A percentile compares a stretch with the other conserved stretches of the same genome.
Conservation (phyloP, 2,888 invertebrate genomes). For the Polydrusus tereticollis region DNA sequence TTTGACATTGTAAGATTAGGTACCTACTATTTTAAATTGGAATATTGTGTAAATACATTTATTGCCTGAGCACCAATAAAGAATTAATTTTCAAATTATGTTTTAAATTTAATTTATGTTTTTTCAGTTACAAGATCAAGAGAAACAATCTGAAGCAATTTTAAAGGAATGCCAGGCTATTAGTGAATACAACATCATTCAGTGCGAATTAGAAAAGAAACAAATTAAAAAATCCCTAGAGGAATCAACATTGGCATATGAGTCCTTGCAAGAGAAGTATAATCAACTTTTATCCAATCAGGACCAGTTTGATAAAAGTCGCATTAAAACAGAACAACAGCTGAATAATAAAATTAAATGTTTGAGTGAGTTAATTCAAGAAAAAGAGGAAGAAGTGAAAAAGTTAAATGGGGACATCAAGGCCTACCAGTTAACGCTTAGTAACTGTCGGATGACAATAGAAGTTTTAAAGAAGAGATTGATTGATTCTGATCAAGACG, state of each 20-base stretch:
- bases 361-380: conserved; percentile 39
- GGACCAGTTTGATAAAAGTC: neutral
- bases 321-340: conserved; percentile 42
- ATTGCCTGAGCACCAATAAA: no score
- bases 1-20: no score
- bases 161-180: conserved; percentile 71
- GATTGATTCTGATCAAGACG: conserved; percentile 73
- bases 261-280: conserved; percentile 46
- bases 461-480: conserved; percentile 72
- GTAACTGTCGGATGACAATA: conserved; percentile 72
- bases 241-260: conserved; percentile 52
- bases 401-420: conserved; percentile 69
- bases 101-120: neutral
- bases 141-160: conserved; percentile 67
- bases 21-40: no score
- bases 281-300: conserved; percentile 36
- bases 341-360: conserved; percentile 49
- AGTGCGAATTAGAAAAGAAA: conserved; percentile 70
- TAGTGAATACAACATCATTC: conserved; percentile 70
- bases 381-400: conserved; percentile 67
- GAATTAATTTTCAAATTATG: neutral
- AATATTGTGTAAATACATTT: no score
- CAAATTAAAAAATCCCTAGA: conserved; percentile 63
- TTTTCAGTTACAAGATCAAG: conserved; percentile 61
- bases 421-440: conserved; percentile 73